Conservation (phyloP, 1,140 invertebrate species). For the Papilio helenus region DNA sequence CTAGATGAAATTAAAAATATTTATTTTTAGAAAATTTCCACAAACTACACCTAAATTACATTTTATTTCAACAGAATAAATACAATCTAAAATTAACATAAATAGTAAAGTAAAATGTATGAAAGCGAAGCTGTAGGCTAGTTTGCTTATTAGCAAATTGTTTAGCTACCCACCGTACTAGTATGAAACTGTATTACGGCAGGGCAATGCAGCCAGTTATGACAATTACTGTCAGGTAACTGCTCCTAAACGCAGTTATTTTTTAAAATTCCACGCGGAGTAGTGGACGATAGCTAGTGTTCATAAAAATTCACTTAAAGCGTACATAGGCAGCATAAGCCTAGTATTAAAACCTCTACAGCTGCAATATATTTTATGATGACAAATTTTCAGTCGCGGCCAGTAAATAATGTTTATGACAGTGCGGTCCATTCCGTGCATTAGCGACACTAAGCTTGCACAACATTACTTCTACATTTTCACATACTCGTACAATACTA, state of each 20-base stretch:
- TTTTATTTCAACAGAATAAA: no score
- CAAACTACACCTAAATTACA: no score
- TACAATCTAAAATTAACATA: no score
- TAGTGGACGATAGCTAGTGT: not conserved
- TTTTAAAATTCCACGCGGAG: not conserved
- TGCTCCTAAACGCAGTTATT: not conserved
- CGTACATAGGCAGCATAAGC: not conserved
- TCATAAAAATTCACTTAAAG: conserved; percentile 3
- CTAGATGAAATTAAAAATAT: no score
- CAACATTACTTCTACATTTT: conserved; percentile 33
- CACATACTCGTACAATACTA: conserved; percentile 35
- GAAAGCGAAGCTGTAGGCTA: no score
- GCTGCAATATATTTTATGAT: conserved; percentile 35
- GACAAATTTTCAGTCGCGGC: conserved; percentile 37
- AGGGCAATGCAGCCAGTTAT: no score
- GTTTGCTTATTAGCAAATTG: no score
- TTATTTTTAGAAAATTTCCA: no score
- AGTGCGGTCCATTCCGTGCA: conserved; percentile 36
- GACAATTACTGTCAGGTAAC: no score
- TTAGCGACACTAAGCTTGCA: conserved; percentile 38
- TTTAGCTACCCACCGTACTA: no score
- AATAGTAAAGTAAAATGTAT: no score
- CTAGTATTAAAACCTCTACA: conserved; percentile 12
- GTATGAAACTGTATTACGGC: no score
- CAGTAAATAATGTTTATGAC: conserved; percentile 40